These are phyloP conservation scores for Callipepla californica DNA, from an alignment of 2,113 vertebrate species.

Conservation along the genomic window DNA sequence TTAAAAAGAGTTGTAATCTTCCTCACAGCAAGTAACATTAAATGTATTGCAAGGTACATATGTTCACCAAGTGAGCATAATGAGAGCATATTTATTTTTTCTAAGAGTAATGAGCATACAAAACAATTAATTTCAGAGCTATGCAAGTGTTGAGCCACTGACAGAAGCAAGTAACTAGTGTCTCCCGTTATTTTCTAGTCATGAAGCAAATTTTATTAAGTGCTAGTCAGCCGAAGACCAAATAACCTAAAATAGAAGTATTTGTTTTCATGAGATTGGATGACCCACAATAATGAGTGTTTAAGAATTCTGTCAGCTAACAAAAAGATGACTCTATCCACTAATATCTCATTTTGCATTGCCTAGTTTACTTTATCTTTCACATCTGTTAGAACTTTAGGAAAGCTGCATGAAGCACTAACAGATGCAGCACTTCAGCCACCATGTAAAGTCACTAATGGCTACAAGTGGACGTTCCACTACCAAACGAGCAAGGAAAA, in stretches of 20 bases:
- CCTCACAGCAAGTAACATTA: slow-evolving; percentile 60
- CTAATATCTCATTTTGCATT: not conserved
- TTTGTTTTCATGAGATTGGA: not conserved
- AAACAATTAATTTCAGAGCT: slow-evolving; percentile 66
- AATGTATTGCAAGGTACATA: slow-evolving; percentile 45
- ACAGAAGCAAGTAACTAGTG: slow-evolving; percentile 22
- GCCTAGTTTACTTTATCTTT: not conserved
- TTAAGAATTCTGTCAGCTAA: not conserved
- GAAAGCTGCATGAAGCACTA: not conserved
- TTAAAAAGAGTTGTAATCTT: slow-evolving; percentile 54
- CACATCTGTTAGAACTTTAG: not conserved
- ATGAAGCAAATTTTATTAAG: not conserved
- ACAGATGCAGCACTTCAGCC: not conserved
- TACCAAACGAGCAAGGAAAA: not conserved
- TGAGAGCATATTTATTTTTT: slow-evolving; percentile 49
- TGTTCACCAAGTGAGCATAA: slow-evolving; percentile 61
- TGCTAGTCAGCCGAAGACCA: not conserved
- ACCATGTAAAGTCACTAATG: not conserved
- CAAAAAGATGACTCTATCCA: not conserved
- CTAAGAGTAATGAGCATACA: slow-evolving; percentile 54
- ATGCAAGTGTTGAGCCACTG: slow-evolving; percentile 40
- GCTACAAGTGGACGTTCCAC: not conserved
- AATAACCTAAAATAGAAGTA: not conserved
- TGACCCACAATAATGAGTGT: not conserved
- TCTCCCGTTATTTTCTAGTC: not conserved